Percentiles rank a stretch among this genome's conserved stretches.
Evolutionary conservation across 2,797 vertebrate genomes (phyloP).

Genomic region (Hydrolagus colliei): DNA sequence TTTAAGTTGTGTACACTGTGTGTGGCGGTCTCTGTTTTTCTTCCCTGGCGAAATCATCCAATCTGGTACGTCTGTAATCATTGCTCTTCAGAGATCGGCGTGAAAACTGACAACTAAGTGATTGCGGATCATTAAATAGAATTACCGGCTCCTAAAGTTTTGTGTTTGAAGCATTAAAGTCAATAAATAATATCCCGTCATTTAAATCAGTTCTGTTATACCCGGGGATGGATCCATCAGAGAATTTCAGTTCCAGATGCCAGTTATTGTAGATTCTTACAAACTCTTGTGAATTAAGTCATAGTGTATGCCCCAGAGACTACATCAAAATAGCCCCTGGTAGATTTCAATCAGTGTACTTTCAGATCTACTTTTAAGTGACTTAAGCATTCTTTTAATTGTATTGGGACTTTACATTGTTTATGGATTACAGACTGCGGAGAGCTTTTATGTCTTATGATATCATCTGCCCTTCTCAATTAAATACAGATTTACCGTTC

Average conservation of each 20-base stretch:
- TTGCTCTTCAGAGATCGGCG: neutral
- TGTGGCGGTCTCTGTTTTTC: neutral
- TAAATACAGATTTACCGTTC: neutral
- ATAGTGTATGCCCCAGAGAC: neutral
- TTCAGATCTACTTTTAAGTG: slow-evolving; percentile 22
- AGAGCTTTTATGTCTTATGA: neutral
- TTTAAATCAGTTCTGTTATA: slow-evolving; percentile 2
- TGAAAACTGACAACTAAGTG: slow-evolving; percentile 2
- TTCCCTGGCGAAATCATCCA: neutral
- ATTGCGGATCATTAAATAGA: neutral
- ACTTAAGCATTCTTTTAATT: neutral
- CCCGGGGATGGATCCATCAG: neutral
- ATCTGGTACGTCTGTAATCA: neutral
- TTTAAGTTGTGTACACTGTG: no score
- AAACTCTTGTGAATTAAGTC: neutral
- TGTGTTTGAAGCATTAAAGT: neutral
- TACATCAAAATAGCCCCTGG: slow-evolving; percentile 10
- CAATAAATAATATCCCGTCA: neutral
- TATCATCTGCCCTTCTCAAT: neutral
- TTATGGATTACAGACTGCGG: slow-evolving; percentile 4
- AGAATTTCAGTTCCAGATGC: neutral
- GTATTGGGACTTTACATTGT: neutral
- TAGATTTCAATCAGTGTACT: neutral
- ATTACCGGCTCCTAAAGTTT: neutral
- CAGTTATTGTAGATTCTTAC: neutral